Evolutionary conservation across 2,888 invertebrate species (phyloP).

Genomic region (Tillus elongatus): DNA sequence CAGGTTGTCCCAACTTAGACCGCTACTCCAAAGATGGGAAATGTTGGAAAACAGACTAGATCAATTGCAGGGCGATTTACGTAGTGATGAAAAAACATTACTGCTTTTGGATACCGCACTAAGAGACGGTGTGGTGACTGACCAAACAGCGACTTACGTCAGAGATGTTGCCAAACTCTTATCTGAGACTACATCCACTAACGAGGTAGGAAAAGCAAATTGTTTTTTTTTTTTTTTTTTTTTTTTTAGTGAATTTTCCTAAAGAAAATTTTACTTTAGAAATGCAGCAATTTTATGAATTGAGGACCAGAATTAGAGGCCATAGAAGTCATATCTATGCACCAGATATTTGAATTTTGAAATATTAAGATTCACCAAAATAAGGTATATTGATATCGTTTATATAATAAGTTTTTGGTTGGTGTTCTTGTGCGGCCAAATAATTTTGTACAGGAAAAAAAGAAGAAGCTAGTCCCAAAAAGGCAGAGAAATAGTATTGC

Average conservation of each 20-base stretch:
- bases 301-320: no score
- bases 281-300: not conserved
- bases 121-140: conserved; percentile 37
- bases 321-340: no score
- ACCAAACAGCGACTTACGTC: conserved; percentile 48
- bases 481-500: no score
- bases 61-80: conserved; percentile 66
- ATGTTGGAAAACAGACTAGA: conserved; percentile 68
- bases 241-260: not conserved
- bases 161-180: conserved; percentile 50
- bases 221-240: not conserved
- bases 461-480: no score
- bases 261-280: not conserved
- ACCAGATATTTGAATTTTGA: no score
- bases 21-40: conserved; percentile 62
- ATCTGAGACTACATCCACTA: conserved; percentile 41
- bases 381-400: no score
- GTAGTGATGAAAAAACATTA: conserved; percentile 58
- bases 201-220: conserved; percentile 32
- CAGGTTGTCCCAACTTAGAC: conserved; percentile 62
- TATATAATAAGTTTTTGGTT: no score
- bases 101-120: conserved; percentile 45
- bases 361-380: no score
- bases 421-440: no score
- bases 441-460: no score